Percentiles rank a stretch among this genome's conserved stretches.
Evolutionary conservation across 1,140 invertebrate species (phyloP).

Genomic region (Rhopalosiphum maidis): DNA sequence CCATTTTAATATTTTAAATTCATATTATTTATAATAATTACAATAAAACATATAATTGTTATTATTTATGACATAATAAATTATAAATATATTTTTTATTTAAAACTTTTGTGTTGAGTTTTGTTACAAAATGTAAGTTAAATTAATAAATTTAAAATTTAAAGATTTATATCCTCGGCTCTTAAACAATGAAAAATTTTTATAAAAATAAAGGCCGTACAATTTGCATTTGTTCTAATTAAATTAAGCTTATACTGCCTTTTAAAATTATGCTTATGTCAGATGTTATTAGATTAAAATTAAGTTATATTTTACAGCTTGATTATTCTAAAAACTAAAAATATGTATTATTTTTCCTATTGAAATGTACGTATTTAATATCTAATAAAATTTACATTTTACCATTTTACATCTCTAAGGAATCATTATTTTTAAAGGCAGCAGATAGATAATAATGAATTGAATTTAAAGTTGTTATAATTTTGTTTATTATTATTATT

Average conservation of each 20-base stretch:
- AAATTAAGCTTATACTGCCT: constrained; percentile 26
- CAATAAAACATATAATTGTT: not conserved
- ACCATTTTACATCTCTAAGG: not conserved
- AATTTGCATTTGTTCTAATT: constrained; percentile 47
- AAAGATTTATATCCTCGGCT: not conserved
- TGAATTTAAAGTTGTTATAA: constrained; percentile 15
- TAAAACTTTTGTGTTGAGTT: not conserved
- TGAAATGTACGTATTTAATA: not conserved
- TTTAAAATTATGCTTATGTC: not conserved
- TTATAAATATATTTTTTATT: not conserved
- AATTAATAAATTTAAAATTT: not conserved
- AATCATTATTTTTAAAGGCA: constrained; percentile 19
- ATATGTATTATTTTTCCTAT: not conserved
- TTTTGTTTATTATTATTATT: constrained; percentile 24
- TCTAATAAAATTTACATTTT: not conserved
- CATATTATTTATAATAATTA: not conserved
- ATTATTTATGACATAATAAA: not conserved
- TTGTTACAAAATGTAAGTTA: not conserved
- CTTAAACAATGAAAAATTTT: not conserved
- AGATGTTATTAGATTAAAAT: not conserved
- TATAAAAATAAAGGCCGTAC: not conserved
- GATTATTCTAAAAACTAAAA: not conserved
- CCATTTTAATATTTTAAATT: not conserved
- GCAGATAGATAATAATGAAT: not conserved
- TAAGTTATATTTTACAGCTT: not conserved